A percentile compares a stretch with the other conserved stretches of the same genome.
phyloP scores from a whole-genome alignment of 2,888 invertebrate genomes.

The Hydraecia micacea region DNA sequence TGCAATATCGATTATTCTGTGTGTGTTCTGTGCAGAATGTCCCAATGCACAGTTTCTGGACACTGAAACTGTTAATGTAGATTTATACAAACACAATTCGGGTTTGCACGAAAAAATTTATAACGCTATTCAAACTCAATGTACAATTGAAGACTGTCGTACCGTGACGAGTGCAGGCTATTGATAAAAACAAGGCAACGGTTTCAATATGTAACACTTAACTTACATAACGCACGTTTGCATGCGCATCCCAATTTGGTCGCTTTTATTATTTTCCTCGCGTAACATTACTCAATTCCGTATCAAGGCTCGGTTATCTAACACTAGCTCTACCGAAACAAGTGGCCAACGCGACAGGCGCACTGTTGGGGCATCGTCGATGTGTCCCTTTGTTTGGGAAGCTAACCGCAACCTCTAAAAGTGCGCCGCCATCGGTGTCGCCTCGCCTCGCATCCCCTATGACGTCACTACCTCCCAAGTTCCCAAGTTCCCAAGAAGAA shows the following conservation, averaged over 20 bases:
- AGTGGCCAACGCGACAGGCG: background rate
- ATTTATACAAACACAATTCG: background rate
- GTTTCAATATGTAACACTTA: conserved; percentile 51
- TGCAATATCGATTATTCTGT: background rate
- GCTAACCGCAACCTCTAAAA: background rate
- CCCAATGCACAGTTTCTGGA: background rate
- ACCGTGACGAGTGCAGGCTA: background rate
- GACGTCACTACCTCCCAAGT: background rate
- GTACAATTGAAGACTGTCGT: background rate
- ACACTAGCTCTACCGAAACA: conserved; percentile 14
- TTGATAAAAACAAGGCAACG: conserved; percentile 52
- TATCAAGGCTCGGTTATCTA: conserved; percentile 51
- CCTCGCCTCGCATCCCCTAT: background rate
- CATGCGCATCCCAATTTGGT: conserved; percentile 64
- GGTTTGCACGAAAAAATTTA: background rate
- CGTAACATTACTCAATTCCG: conserved; percentile 54
- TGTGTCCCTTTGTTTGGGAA: background rate
- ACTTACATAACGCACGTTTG: conserved; percentile 51
- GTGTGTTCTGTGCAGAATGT: background rate
- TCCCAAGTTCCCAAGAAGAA: too few relatives aligned
- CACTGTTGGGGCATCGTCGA: background rate
- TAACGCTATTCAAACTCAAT: background rate
- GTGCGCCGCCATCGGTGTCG: background rate
- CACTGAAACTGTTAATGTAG: background rate
- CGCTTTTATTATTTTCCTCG: conserved; percentile 59